A percentile compares a stretch with the other conserved stretches of the same genome.
Conservation (phyloP, 2,113 vertebrate species). For the Zosterops japonicus region DNA sequence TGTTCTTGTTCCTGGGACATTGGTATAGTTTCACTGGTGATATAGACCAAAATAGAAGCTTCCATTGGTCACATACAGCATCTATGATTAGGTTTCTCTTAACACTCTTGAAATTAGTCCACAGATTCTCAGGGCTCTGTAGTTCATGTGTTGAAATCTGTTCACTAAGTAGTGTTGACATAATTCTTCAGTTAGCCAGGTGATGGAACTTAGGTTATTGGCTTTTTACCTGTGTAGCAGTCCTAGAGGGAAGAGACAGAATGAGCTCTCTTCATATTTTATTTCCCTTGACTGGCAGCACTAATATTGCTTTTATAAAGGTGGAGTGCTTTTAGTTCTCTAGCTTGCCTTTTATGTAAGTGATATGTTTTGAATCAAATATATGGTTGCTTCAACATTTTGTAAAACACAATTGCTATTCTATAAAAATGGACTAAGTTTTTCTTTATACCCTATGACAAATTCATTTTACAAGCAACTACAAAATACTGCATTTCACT, state of each 20-base stretch:
- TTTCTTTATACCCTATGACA: not conserved
- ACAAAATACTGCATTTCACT: not conserved
- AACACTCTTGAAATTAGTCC: not conserved
- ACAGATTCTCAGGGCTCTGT: not conserved
- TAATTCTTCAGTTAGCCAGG: not conserved
- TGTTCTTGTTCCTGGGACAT: not conserved
- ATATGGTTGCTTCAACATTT: not conserved
- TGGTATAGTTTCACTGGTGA: not conserved
- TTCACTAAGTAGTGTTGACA: not conserved
- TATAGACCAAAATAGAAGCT: not conserved
- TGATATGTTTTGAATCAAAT: not conserved
- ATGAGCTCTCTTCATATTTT: not conserved
- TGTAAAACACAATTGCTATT: not conserved
- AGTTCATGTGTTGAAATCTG: not conserved
- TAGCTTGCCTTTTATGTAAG: not conserved
- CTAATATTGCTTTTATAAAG: not conserved
- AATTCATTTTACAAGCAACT: conserved; percentile 13
- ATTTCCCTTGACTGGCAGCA: not conserved
- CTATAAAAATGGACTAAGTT: not conserved
- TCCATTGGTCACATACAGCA: not conserved
- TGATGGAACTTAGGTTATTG: not conserved
- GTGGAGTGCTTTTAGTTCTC: not conserved
- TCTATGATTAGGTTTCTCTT: not conserved
- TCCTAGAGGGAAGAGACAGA: not conserved
- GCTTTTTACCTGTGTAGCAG: not conserved